Conservation (phyloP, 2,113 vertebrate species). For the Scalopus aquaticus region DNA sequence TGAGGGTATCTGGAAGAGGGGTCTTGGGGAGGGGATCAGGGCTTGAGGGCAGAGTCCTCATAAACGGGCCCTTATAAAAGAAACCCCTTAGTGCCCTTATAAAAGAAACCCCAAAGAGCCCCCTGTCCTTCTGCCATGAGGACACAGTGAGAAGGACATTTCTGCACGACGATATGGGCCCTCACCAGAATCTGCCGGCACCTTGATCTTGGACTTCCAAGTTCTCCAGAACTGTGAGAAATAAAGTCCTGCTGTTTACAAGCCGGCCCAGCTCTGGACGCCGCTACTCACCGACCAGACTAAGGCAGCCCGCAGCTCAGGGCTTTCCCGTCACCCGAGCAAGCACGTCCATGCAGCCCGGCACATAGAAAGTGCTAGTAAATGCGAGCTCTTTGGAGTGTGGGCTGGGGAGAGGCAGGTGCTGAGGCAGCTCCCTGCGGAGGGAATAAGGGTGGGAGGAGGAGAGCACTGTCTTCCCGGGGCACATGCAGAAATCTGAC, state of each 20-base stretch:
- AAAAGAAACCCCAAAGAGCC: neutral
- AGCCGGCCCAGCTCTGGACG: neutral
- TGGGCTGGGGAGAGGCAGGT: neutral
- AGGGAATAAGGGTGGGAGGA: neutral
- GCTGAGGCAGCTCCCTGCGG: neutral
- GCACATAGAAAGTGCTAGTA: neutral
- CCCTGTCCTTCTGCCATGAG: neutral
- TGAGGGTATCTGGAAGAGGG: neutral
- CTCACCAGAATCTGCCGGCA: neutral
- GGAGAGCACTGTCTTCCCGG: neutral
- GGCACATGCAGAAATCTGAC: neutral
- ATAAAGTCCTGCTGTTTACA: neutral
- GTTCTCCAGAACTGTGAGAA: neutral
- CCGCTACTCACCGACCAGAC: too few species aligned
- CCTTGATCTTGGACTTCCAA: neutral
- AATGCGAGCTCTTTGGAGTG: neutral
- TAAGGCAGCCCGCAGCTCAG: fast-evolving
- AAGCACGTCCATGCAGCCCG: neutral
- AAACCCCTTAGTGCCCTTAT: neutral
- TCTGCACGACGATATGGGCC: neutral
- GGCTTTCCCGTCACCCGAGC: fast-evolving
- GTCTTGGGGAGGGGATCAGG: neutral
- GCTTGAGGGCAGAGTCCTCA: neutral
- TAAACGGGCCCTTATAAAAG: neutral
- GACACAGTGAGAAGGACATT: neutral